Conservation (phyloP, 2,113 vertebrate species). For the Gopherus flavomarginatus region DNA sequence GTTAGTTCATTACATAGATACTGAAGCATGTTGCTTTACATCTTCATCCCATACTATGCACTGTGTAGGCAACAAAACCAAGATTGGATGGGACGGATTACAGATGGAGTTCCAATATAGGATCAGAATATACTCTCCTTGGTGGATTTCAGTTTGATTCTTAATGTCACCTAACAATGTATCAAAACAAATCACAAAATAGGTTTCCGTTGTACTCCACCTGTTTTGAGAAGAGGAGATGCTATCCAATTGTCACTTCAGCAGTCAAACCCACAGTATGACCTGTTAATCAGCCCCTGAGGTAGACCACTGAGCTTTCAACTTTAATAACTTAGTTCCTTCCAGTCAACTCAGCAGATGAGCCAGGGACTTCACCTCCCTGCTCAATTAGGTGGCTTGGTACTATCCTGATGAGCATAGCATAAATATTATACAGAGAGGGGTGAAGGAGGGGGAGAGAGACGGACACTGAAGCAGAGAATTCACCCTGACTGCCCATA, state of each 20-base stretch:
- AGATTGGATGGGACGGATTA: neutral
- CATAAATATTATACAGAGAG: neutral
- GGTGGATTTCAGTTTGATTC: neutral
- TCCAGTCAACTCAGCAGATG: neutral
- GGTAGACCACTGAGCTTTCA: neutral
- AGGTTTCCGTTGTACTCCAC: neutral
- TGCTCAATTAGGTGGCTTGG: neutral
- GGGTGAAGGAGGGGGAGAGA: fast-evolving
- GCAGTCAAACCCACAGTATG: neutral
- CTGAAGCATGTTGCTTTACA: neutral
- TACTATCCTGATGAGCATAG: neutral
- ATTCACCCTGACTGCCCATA: neutral
- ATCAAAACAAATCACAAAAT: neutral
- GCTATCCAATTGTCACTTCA: neutral
- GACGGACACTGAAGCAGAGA: neutral
- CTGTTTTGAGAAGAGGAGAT: neutral
- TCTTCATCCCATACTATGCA: neutral
- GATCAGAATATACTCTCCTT: neutral
- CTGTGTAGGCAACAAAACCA: neutral
- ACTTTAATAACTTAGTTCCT: neutral
- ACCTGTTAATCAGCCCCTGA: neutral
- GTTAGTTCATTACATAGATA: neutral
- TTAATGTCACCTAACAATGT: neutral
- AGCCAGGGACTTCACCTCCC: neutral
- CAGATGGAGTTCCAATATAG: neutral